Percentiles rank a stretch among this genome's conserved stretches.
These are phyloP conservation scores for Philereme transversata DNA, from an alignment of 2,888 invertebrate genomes.

Conservation along the genomic window DNA sequence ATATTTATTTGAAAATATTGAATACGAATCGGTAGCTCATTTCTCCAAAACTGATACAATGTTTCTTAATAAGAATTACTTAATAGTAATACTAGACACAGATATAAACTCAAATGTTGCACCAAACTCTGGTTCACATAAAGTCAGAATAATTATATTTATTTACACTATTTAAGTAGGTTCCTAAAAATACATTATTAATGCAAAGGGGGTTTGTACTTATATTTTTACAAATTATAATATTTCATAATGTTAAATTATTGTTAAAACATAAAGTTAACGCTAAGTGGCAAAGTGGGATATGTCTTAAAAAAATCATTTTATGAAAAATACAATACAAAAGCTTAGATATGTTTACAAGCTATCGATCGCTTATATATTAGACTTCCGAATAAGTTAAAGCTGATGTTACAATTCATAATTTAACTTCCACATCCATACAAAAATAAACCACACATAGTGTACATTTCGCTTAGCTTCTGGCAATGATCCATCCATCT, in stretches of 20 bases:
- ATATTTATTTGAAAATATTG: conserved; percentile 16
- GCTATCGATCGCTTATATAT: conserved; percentile 47
- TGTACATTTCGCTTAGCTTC: conserved; percentile 13
- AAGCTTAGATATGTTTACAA: conserved; percentile 55
- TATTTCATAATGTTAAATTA: conserved; percentile 40
- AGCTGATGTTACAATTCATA: conserved; percentile 54
- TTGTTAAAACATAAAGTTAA: conserved; percentile 31
- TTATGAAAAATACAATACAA: conserved; percentile 45
- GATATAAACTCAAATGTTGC: conserved; percentile 6
- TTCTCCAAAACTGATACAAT: conserved; percentile 1
- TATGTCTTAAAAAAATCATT: conserved; percentile 62
- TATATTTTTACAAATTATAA: conserved; percentile 48
- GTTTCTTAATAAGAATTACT: background rate
- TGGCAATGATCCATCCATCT: conserved; percentile 12
- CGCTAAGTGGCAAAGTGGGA: conserved; percentile 74
- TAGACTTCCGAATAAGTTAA: conserved; percentile 63
- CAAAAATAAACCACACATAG: conserved; percentile 37
- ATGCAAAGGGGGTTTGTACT: conserved; percentile 51
- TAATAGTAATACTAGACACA: conserved; percentile 1
- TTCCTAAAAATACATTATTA: conserved; percentile 40
- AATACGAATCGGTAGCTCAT: conserved; percentile 12
- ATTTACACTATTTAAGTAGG: conserved; percentile 46
- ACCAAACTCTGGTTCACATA: conserved; percentile 3
- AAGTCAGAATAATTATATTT: conserved; percentile 21
- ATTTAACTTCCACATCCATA: conserved; percentile 43